Evolutionary conservation across 1,140 invertebrate species (phyloP).

Genomic region (Lepidotrigona ventralis): DNA sequence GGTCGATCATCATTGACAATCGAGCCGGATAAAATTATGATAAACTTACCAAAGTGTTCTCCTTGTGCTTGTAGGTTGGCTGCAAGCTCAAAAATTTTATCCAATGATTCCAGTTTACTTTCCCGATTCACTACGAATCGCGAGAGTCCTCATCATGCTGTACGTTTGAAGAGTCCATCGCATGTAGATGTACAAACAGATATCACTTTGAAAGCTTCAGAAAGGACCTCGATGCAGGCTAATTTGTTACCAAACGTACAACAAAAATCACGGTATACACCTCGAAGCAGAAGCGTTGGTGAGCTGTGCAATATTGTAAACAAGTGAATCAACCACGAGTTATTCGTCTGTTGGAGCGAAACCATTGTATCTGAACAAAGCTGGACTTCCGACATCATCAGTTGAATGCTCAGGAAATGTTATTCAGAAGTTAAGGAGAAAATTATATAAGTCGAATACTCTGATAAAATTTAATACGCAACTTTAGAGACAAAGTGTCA

Average conservation of each 20-base stretch:
- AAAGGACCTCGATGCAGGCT: constrained; percentile 63
- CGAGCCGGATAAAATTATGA: constrained; percentile 71
- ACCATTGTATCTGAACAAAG: constrained; percentile 70
- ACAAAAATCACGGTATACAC: constrained; percentile 64
- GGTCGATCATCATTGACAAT: constrained; percentile 74
- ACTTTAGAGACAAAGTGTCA: constrained; percentile 74
- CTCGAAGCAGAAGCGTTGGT: constrained; percentile 70
- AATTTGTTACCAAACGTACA: constrained; percentile 71
- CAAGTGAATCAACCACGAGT: constrained; percentile 73
- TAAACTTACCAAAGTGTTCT: constrained; percentile 78
- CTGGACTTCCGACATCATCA: constrained; percentile 55
- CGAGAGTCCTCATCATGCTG: constrained; percentile 73
- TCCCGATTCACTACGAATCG: constrained; percentile 54
- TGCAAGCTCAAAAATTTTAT: constrained; percentile 76
- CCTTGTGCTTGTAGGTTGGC: constrained; percentile 77
- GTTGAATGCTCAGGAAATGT: constrained; percentile 48
- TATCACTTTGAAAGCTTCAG: constrained; percentile 36
- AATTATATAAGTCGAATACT: constrained; percentile 56
- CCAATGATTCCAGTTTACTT: constrained; percentile 60
- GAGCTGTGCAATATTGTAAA: constrained; percentile 75
- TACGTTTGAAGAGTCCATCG: constrained; percentile 70
- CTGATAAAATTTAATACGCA: constrained; percentile 62
- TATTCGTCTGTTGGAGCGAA: constrained; percentile 73
- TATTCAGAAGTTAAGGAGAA: constrained; percentile 56
- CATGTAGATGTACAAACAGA: constrained; percentile 47